These are phyloP conservation scores for Caenorhabditis wallacei DNA, from an alignment of 2,888 invertebrate genomes.

Conservation along the genomic window DNA sequence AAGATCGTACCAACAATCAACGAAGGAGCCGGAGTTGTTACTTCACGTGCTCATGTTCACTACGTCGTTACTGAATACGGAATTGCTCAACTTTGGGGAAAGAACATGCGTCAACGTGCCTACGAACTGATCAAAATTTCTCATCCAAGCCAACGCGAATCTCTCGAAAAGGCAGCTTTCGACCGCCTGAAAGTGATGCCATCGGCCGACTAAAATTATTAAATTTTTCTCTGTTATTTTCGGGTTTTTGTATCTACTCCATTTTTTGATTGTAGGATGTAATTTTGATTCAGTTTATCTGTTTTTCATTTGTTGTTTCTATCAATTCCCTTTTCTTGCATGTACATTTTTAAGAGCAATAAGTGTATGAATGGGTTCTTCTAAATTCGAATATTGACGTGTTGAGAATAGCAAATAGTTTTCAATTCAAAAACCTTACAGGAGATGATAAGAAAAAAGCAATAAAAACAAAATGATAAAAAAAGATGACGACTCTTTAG, in stretches of 20 bases:
- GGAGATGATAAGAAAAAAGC: constrained; percentile 35
- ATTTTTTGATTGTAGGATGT: constrained; percentile 48
- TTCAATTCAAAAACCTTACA: background rate
- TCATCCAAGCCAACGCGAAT: constrained; percentile 92
- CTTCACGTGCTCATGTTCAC: constrained; percentile 93
- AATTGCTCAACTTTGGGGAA: constrained; percentile 93
- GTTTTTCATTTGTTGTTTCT: constrained; percentile 27
- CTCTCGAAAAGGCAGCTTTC: constrained; percentile 92
- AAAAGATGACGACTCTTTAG: constrained; percentile 23
- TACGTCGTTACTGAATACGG: constrained; percentile 96
- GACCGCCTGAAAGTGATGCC: constrained; percentile 85
- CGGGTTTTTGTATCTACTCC: constrained; percentile 40
- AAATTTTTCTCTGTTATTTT: constrained; percentile 9
- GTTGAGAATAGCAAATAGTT: background rate
- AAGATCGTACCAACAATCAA: constrained; percentile 92
- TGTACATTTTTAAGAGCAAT: constrained; percentile 55
- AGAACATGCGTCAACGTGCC: constrained; percentile 92
- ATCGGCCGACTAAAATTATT: constrained; percentile 67
- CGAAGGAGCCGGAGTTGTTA: constrained; percentile 94
- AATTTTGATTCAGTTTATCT: constrained; percentile 21
- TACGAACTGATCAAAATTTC: constrained; percentile 92
- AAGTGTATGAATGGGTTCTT: constrained; percentile 53
- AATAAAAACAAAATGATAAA: constrained; percentile 52
- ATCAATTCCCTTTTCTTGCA: constrained; percentile 29
- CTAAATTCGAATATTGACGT: background rate